Evolutionary conservation across 2,888 invertebrate species (phyloP), one percentile per base, ranked within the genome.

Genomic region (Hypolimnas misippus): DNA sequence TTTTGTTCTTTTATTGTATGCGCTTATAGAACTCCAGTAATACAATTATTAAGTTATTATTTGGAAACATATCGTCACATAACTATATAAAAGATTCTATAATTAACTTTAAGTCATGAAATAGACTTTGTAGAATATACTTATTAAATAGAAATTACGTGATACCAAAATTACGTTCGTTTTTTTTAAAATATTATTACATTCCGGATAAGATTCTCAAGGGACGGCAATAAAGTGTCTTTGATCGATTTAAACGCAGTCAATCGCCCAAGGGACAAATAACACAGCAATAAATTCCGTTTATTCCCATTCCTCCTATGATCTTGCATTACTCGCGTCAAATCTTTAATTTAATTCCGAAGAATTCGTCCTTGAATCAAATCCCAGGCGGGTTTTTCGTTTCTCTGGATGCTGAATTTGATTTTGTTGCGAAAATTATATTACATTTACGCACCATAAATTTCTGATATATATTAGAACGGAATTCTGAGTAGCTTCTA

Each of bases 221-320:
- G 33, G 33, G 51, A 35, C 31, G 42, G 14, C 19, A 46, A 46
- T 46, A 46, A 46, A 46, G 21, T n/a, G 19, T 46, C 38, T n/a
- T 42, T 33, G 51, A 52, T 57, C 14, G 52, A 58, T 16, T 51
- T 50, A 38, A 21, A 33, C 42, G 16, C 31, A 52, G 42, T 12
- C 44, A 44, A 19, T 10, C 51, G 49, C 58, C 52, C 31, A 16
- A 14, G 52, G 52, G 42, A 14, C 19, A 33, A 33, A 51, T 44
- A 52, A 59, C 52, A 53, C 40, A 33, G 31, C 17, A 44, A 46
- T 59, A 59, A 59, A 59, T 59, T 59, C 21, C n/a, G 44, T 59
- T 53, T 46, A 53, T 59, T 46, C 46, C 35, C 57, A 50, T 40
- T 50, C 35, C 1, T 31, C 38, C 35, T 53, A 53, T 53, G 53